phyloP scores from a whole-genome alignment of 1,140 invertebrate genomes.

The Cydia amplana region DNA sequence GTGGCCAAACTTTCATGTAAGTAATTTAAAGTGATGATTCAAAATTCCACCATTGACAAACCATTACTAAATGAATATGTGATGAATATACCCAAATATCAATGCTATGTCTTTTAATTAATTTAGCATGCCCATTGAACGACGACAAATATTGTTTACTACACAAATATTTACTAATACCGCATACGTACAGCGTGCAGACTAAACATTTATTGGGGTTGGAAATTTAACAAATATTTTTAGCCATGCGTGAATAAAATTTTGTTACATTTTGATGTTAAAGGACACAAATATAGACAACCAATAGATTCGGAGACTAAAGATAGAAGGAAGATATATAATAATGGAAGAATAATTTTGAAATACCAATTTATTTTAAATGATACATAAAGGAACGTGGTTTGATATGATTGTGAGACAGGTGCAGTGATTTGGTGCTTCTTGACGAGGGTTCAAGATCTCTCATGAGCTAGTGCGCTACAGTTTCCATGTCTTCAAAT shows the following conservation, averaged over 20 bases:
- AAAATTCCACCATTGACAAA: constrained; percentile 23
- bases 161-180: constrained; percentile 66
- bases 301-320: constrained; percentile 54
- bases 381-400: constrained; percentile 52
- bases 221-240: constrained; percentile 60
- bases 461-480: constrained; percentile 65
- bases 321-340: constrained; percentile 61
- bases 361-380: constrained; percentile 51
- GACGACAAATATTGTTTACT: constrained; percentile 61
- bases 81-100: constrained; percentile 22
- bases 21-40: not conserved
- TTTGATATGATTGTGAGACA: constrained; percentile 63
- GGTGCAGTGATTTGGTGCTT: constrained; percentile 61
- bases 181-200: constrained; percentile 73
- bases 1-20: constrained; percentile 4
- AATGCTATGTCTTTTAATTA: constrained; percentile 12
- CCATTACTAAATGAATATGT: constrained; percentile 1
- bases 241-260: constrained; percentile 73
- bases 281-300: constrained; percentile 52
- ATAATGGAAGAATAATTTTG: constrained; percentile 51
- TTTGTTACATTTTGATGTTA: constrained; percentile 26
- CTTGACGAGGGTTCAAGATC: constrained; percentile 46
- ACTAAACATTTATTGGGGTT: constrained; percentile 72
- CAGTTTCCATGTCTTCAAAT: not conserved
- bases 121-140: constrained; percentile 61